phyloP scores from a whole-genome alignment of 2,797 vertebrate genomes.

The Coreius guichenoti region DNA sequence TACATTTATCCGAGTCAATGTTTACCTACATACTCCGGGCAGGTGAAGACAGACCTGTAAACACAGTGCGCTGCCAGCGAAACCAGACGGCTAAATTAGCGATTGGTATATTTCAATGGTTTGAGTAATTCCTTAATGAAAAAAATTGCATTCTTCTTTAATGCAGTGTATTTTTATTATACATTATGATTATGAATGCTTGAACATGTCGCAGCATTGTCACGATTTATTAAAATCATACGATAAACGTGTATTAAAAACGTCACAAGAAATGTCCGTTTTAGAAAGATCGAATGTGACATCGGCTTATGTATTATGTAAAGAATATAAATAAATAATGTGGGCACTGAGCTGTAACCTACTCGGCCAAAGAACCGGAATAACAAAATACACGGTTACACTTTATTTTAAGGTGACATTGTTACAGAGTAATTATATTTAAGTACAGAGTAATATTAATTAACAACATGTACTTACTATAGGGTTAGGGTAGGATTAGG shows the following conservation, averaged over 20 bases:
- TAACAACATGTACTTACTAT: not conserved
- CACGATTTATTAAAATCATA: not conserved
- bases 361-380: slow-evolving; percentile 15
- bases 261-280: not conserved
- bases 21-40: slow-evolving; percentile 8
- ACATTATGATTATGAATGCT: not conserved
- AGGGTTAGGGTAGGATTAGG: not conserved
- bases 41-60: slow-evolving; percentile 21
- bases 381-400: slow-evolving; percentile 11
- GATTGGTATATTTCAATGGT: not conserved
- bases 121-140: not conserved
- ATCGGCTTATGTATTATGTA: slow-evolving; percentile 59
- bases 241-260: not conserved
- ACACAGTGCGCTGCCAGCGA: not conserved
- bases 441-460: not conserved
- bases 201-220: not conserved
- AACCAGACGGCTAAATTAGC: not conserved
- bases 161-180: not conserved
- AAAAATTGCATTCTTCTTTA: not conserved
- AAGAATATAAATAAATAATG: slow-evolving; percentile 63
- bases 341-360: slow-evolving; percentile 19
- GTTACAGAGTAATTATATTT: not conserved
- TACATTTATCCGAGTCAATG: not conserved
- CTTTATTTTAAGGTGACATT: not conserved
- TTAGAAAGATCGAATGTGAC: slow-evolving; percentile 38